Evolutionary conservation across 2,113 vertebrate genomes (phyloP), one percentile per base, ranked within the genome.

Genomic region (Rhadina sibilatrix): DNA sequence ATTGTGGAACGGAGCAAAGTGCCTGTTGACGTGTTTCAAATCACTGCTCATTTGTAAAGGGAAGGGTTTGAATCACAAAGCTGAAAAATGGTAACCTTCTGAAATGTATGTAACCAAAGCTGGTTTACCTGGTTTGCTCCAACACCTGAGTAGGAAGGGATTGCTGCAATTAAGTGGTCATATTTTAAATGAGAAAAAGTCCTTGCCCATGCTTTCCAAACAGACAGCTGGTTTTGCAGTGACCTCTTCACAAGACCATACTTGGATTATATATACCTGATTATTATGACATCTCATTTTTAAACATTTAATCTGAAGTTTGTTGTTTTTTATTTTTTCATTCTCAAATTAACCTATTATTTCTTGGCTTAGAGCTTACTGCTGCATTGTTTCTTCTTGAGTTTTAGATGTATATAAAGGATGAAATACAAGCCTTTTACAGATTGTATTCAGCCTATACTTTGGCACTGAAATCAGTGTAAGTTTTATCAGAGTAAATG

Each of bases 401-500:
- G 54, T 79, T 94, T 82, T 77, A 87, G 69, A 35, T 76, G 19
- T 88, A 40, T 50, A 18, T 46, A 47, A 54, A 80, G 69, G 53
- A 30, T 9, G 10, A 64, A 83, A 79, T 31, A 33, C 12, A 74
- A 89, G 24, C 30, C 22, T 80, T 76, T 79, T 66, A 50, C 14
- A 70, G 54, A 23, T 16, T 52, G 23, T 46, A 50, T 90, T 91
- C 54, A 56, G 57, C 24, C 70, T 79, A 22, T 61, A 50, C 19
- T 80, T 84, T 56, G 59, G 63, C 63, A 83, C 37, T 63, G 50
- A 72, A 91, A 91, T 71, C 40, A 37, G 53, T 64, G 30, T 46
- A 94, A 87, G 77, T 94, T 96, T 93, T 93, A 74, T 91, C 63
- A 50, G 70, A 61, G 50, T 53, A 83, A 95, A 93, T 5, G 78